phyloP scores from a whole-genome alignment of 2,797 vertebrate genomes.

The Sebastes melanostomus region DNA sequence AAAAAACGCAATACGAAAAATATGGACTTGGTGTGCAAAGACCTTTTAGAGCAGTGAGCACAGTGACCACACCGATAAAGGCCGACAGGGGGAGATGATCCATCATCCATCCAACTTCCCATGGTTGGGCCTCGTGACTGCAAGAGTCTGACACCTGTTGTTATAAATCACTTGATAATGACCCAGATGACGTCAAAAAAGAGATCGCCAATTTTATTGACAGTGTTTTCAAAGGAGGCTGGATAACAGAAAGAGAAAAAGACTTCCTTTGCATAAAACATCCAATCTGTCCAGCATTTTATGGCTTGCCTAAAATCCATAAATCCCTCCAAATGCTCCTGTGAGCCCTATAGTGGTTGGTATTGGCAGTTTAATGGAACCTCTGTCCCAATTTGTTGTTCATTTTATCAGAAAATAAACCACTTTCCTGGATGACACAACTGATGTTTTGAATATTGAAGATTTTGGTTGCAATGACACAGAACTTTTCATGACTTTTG shows the following conservation, averaged over 20 bases:
- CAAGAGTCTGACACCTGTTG: background rate
- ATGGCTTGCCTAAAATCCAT: background rate
- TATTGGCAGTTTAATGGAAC: background rate
- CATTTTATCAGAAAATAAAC: background rate
- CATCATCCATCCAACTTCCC: background rate
- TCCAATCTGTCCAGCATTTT: background rate
- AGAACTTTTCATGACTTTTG: background rate
- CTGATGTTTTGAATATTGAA: background rate
- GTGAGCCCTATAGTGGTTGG: background rate
- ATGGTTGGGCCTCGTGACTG: background rate
- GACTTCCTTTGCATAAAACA: background rate
- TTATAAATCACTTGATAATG: background rate
- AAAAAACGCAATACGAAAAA: no score
- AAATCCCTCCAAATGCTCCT: background rate
- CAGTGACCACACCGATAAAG: background rate
- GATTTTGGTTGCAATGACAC: background rate
- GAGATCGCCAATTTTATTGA: background rate
- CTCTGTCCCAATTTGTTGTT: background rate
- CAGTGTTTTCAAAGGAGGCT: background rate
- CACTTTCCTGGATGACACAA: background rate
- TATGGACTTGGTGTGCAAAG: no score
- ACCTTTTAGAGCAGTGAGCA: background rate
- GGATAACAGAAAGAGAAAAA: background rate
- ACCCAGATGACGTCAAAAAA: background rate
- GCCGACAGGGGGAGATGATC: background rate